These are phyloP conservation scores for Gonioctena quinquepunctata DNA, from an alignment of 1,140 invertebrate species.

Conservation along the genomic window DNA sequence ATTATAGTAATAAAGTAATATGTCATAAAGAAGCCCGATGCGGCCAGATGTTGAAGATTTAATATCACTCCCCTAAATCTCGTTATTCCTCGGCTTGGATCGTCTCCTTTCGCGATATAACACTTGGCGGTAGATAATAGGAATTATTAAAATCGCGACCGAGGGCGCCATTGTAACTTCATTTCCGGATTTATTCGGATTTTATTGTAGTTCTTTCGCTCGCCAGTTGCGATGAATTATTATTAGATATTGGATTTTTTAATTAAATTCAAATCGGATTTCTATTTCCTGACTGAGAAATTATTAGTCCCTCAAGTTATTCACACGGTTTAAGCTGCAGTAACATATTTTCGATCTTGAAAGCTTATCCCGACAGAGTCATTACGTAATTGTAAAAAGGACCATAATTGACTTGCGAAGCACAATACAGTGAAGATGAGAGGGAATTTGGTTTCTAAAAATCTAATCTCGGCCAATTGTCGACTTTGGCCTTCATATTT, in stretches of 20 bases:
- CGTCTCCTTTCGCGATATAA: constrained; percentile 18
- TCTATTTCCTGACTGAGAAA: too few species aligned
- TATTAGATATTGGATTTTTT: not conserved
- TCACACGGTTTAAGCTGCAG: too few species aligned
- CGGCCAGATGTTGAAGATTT: constrained; percentile 53
- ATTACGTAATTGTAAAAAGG: too few species aligned
- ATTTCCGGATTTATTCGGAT: constrained; percentile 36
- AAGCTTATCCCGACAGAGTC: too few species aligned
- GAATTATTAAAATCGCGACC: constrained; percentile 31
- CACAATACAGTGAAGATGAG: too few species aligned
- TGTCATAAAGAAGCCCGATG: constrained; percentile 52
- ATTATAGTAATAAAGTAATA: constrained; percentile 57
- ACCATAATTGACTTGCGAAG: too few species aligned
- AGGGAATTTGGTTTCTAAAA: too few species aligned
- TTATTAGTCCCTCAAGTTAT: too few species aligned
- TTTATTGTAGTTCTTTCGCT: constrained; percentile 9
- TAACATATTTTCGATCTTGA: too few species aligned
- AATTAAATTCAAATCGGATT: not conserved
- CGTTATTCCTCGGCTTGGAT: constrained; percentile 15
- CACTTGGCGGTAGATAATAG: constrained; percentile 36
- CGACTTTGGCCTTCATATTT: too few species aligned
- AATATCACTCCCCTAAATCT: constrained; percentile 43
- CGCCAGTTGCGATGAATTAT: not conserved
- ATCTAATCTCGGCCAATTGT: too few species aligned
- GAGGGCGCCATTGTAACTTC: constrained; percentile 30